Base-by-base conservation (phyloP, 2,113 vertebrate genomes). In the Calypte anna region DNA sequence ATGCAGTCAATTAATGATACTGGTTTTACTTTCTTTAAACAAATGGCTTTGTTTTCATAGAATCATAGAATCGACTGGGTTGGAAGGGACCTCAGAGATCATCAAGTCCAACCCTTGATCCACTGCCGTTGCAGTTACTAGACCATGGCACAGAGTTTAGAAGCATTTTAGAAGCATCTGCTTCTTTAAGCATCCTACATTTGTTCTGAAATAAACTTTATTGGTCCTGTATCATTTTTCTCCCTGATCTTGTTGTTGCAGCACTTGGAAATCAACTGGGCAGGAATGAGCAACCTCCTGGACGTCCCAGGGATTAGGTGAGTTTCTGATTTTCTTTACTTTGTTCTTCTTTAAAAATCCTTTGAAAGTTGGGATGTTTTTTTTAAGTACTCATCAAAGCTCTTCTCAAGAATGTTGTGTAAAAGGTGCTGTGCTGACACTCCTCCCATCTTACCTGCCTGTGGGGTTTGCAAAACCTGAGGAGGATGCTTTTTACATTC, bases 241-340 rank as follows among this genome's bases (percentile, higher is more conserved):
- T 84, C 25, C 51, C 61, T 23, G 10, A 38, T 76, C 58, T 88
- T 82, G 5, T 77, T 88, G n/a, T 77, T 88, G n/a, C 81, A 98
- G 98, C 96, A 98, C 76, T 86, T 99, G 73, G 93, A 98, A 89
- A 98, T 99, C 94, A 99, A 98, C 97, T 99, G 99, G 99, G 99
- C 99, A 0, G 99, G 99, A 36, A 96, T 99, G 95, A 99, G 98
- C 57, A 99, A 99, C 95, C 88, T 99, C 51, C 95, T 99, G 91
- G 99, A 99, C 87, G 98, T 96, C 38, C 99, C 99, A 17, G 99
- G 97, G 20, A 98, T 99, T 96, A 99, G 98, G 99, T 99, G 85
- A 97, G 95, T 92, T 22, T 74, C 64, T 38, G 4, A n/a, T 74
- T 72, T 75, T 14, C 19, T 83, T 94, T 16, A 3, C 23, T 87